A percentile compares a stretch with the other conserved stretches of the same genome.
Conservation (phyloP, 2,888 invertebrate genomes). For the Augiades crinisus region DNA sequence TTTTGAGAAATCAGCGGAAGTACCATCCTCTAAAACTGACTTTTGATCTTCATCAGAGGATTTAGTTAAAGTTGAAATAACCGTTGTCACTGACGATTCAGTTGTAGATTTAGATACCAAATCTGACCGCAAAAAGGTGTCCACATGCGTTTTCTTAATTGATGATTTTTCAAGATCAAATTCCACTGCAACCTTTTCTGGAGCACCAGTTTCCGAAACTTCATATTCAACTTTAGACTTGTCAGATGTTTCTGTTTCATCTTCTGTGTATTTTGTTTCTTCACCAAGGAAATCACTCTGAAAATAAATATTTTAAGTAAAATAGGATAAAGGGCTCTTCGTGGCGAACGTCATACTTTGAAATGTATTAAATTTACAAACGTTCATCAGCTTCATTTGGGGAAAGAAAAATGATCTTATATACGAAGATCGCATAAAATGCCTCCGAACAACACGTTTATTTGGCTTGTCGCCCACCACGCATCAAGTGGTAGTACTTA, state of each 20-base stretch:
- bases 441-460: too few relatives aligned
- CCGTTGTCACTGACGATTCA: slow-evolving; percentile 74
- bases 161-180: slow-evolving; percentile 43
- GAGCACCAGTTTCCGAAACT: slow-evolving; percentile 34
- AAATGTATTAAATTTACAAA: too few relatives aligned
- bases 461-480: too few relatives aligned
- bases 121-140: slow-evolving; percentile 56
- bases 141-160: slow-evolving; percentile 56
- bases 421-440: too few relatives aligned
- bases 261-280: slow-evolving; percentile 52
- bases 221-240: slow-evolving; percentile 37
- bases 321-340: slow-evolving; percentile 46
- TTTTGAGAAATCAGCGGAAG: slow-evolving; percentile 73
- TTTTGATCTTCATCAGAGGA: slow-evolving; percentile 74
- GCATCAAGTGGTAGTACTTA: too few relatives aligned
- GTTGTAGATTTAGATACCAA: slow-evolving; percentile 72
- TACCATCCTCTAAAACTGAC: slow-evolving; percentile 69
- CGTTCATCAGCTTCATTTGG: too few relatives aligned
- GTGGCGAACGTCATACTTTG: too few relatives aligned
- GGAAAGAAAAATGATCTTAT: too few relatives aligned
- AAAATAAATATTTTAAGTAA: slow-evolving; percentile 60
- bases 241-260: slow-evolving; percentile 38
- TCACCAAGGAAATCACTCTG: slow-evolving; percentile 67
- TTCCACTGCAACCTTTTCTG: slow-evolving; percentile 43
- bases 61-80: slow-evolving; percentile 69